A percentile compares a stretch with the other conserved stretches of the same genome.
phyloP scores from a whole-genome alignment of 2,113 vertebrate species.

The Pterocles orientalis region DNA sequence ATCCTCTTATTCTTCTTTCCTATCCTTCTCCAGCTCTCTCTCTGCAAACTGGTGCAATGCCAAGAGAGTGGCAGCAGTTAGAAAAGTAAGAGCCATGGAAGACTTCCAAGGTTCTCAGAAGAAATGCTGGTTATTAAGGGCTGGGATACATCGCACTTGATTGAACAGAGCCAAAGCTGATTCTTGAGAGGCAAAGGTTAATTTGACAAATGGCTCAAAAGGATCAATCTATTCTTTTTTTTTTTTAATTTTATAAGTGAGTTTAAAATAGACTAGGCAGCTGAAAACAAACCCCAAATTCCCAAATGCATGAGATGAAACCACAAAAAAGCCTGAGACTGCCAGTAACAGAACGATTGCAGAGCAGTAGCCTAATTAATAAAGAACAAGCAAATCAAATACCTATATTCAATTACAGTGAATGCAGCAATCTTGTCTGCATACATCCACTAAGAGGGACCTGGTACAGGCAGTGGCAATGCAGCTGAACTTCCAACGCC shows the following conservation, averaged over 20 bases:
- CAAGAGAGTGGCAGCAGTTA: not conserved
- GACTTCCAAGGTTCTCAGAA: not conserved
- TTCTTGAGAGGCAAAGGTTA: slow-evolving; percentile 44
- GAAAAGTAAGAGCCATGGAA: not conserved
- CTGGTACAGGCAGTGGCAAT: not conserved
- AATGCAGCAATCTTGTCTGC: not conserved
- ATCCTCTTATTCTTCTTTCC: not conserved
- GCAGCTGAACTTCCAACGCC: not conserved
- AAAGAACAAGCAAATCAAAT: slow-evolving; percentile 3
- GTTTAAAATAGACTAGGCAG: slow-evolving; percentile 2
- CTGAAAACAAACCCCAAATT: slow-evolving; percentile 14
- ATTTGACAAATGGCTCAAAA: slow-evolving; percentile 26
- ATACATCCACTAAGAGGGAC: not conserved
- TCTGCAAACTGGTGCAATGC: not conserved
- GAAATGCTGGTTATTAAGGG: not conserved
- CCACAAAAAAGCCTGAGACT: not conserved
- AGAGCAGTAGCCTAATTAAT: not conserved
- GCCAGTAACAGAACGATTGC: not conserved
- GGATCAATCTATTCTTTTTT: slow-evolving; percentile 9
- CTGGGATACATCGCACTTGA: not conserved
- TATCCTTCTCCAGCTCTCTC: not conserved
- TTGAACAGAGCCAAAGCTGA: slow-evolving; percentile 25
- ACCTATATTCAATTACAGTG: not conserved
- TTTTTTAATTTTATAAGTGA: not conserved
- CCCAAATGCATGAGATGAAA: not conserved